These are phyloP conservation scores for Alethe diademata DNA, from an alignment of 2,113 vertebrate species.

Conservation along the genomic window DNA sequence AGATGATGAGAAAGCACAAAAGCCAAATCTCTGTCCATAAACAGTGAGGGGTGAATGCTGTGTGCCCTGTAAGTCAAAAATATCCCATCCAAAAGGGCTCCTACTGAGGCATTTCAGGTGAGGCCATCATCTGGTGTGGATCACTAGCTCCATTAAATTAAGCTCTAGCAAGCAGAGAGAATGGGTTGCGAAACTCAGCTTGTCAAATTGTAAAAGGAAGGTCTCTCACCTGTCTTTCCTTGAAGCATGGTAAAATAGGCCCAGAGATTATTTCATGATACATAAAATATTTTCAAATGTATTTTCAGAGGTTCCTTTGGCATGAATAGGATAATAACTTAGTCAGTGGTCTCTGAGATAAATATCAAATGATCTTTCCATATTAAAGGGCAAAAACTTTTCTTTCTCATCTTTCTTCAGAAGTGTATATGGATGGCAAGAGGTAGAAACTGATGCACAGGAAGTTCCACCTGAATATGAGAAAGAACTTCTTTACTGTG, in stretches of 20 bases:
- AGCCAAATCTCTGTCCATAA: not conserved
- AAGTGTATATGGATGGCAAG: not conserved
- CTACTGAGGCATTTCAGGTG: not conserved
- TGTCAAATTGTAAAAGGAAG: not conserved
- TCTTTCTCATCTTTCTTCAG: not conserved
- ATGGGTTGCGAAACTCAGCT: not conserved
- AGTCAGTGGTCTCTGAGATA: not conserved
- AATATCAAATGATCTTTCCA: not conserved
- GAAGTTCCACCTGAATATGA: not conserved
- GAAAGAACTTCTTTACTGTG: not conserved
- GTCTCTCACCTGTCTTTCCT: not conserved
- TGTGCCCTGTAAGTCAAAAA: not conserved
- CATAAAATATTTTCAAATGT: not conserved
- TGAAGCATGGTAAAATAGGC: not conserved
- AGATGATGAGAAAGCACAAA: not conserved
- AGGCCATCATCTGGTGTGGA: not conserved
- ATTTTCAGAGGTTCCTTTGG: not conserved
- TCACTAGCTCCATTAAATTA: not conserved
- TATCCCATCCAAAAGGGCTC: not conserved
- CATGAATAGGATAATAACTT: not conserved
- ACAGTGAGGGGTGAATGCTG: not conserved
- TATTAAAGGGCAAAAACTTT: not conserved
- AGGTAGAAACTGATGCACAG: not conserved
- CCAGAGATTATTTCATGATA: not conserved
- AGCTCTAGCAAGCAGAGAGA: not conserved